Evolutionary conservation across 2,113 vertebrate genomes (phyloP), one percentile per base, ranked within the genome.

Genomic region (Oostethus manadensis): DNA sequence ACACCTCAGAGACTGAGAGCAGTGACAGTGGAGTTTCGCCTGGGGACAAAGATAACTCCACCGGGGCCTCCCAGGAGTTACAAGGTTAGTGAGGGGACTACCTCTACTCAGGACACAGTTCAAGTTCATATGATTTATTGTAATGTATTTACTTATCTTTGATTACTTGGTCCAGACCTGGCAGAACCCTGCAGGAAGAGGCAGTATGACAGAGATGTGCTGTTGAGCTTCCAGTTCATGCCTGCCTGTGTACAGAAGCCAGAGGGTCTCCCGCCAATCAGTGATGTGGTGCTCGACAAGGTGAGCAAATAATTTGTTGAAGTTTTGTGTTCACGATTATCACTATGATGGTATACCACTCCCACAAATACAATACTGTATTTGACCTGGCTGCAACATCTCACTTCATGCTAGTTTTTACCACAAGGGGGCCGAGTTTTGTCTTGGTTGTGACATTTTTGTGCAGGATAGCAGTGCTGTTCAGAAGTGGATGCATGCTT

Each of bases 231-330:
- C 80, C 97, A 99, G 89, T 99, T 92, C 84, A 93, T 93, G 92
- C 92, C 94, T 0, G 94, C 93, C 47, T 98, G 95, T 43, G 74
- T 94, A 58, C 95, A 94, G 73, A 98, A 93, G 59, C 97, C 97
- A 0, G 96, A 98, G 68, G 95, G 97, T 8, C 87, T 99, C 54
- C 97, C 97, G 33, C 93, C 93, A 9, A 99, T 99, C 81, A 97
- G 93, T 0, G 97, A 99, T 1, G 97, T 99, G 75, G 96, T 99
- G 82, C 92, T 99, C 15, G 96, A 99, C 86, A 98, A 99, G 92
- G 95, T 97, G 77, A 78, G 87, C 54, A 1, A 8, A 6, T 11
- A 9, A 3, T 23, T 38, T 43, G n/a, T n/a, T n/a, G n/a, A n/a
- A 38, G 29, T 5, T 40, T n/a, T 17, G 8, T 7, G 33, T 3